phyloP scores from a whole-genome alignment of 2,888 invertebrate species.

The Trisateles emortualis region DNA sequence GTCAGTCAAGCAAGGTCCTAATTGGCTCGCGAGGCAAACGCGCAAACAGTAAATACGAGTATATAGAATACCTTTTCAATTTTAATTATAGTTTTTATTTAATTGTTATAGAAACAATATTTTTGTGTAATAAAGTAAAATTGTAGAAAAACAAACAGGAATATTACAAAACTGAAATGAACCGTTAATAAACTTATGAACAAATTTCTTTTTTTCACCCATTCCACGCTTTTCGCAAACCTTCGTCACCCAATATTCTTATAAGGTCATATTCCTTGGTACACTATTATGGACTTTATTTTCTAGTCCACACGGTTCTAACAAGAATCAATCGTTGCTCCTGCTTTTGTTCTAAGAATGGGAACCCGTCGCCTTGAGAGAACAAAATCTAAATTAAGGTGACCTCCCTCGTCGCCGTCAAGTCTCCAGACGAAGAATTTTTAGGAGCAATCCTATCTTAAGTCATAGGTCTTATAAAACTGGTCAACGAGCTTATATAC shows the following conservation, averaged over 20 bases:
- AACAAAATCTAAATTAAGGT: conserved; percentile 67
- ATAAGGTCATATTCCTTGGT: conserved; percentile 55
- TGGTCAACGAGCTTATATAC: conserved; percentile 53
- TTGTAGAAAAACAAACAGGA: conserved; percentile 24
- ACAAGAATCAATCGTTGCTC: conserved; percentile 38
- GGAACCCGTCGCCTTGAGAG: conserved; percentile 68
- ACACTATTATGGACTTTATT: conserved; percentile 59
- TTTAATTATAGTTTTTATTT: background rate
- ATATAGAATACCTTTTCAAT: no score
- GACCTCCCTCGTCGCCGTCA: conserved; percentile 56
- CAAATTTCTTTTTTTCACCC: conserved; percentile 36
- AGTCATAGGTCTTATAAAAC: conserved; percentile 48
- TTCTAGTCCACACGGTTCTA: conserved; percentile 49
- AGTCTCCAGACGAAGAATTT: conserved; percentile 43
- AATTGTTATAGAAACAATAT: background rate
- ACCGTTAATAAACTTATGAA: conserved; percentile 41
- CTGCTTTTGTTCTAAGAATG: conserved; percentile 74
- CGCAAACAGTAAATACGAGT: no score
- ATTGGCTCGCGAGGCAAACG: no score
- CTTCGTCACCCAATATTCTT: conserved; percentile 69
- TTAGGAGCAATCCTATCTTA: conserved; percentile 26
- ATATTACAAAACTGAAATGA: conserved; percentile 35
- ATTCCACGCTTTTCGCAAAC: conserved; percentile 57
- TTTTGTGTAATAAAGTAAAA: conserved; percentile 16
- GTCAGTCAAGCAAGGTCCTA: no score